A percentile compares a stretch with the other conserved stretches of the same genome.
phyloP scores from a whole-genome alignment of 2,113 vertebrate species.

The Menidia beryllina region DNA sequence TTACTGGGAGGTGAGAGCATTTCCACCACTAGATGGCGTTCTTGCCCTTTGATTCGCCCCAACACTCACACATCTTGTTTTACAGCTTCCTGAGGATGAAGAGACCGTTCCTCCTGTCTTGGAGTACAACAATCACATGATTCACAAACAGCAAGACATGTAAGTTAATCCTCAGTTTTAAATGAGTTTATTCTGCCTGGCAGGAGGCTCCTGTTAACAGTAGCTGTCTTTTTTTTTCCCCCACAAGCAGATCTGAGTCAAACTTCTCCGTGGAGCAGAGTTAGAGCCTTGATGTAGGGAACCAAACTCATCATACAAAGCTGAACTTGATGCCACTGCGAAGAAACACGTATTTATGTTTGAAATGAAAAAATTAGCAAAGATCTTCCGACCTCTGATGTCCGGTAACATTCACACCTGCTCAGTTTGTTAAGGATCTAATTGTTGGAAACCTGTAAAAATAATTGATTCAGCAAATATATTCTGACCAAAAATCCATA shows the following conservation, averaged over 20 bases:
- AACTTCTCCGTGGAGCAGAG: constrained; percentile 78
- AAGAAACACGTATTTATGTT: constrained; percentile 28
- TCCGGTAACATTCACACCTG: background rate
- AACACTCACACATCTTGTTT: background rate
- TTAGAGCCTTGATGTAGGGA: constrained; percentile 37
- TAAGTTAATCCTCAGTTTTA: constrained; percentile 49
- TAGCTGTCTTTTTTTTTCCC: background rate
- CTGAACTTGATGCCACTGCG: constrained; percentile 24
- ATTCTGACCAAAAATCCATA: too few species aligned
- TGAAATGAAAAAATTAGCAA: background rate
- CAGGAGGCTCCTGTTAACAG: background rate
- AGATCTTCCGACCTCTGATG: background rate
- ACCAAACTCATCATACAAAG: background rate
- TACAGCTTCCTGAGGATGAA: constrained; percentile 89
- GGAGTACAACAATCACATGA: constrained; percentile 83
- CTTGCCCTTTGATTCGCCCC: background rate
- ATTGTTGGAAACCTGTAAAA: constrained; percentile 1
- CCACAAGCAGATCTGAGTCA: constrained; percentile 75
- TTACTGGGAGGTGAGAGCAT: constrained; percentile 92
- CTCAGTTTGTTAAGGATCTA: background rate
- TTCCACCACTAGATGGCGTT: constrained; percentile 47
- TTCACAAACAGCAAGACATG: constrained; percentile 74
- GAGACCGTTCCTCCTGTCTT: constrained; percentile 78
- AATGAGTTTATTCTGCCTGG: background rate
- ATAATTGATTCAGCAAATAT: too few species aligned